phyloP scores from a whole-genome alignment of 2,888 invertebrate species.

The Andrena hattorfiana region DNA sequence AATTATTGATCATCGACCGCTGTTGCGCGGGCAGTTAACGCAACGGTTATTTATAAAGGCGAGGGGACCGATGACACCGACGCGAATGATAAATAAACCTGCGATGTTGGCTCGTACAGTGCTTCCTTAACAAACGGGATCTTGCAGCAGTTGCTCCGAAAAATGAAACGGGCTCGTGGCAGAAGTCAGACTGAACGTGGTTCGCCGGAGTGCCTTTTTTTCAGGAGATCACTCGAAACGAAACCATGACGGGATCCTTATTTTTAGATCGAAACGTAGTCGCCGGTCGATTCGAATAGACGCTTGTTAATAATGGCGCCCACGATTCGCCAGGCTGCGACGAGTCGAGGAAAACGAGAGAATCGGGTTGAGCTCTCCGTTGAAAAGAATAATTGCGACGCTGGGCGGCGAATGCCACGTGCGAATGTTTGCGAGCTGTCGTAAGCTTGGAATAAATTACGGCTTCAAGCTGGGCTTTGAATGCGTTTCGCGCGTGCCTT shows the following conservation, averaged over 20 bases:
- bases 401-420: slow-evolving; percentile 27
- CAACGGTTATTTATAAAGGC: slow-evolving; percentile 48
- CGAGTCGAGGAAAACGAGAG: not conserved
- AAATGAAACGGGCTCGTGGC: not conserved
- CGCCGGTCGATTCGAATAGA: not conserved
- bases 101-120: not conserved
- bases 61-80: slow-evolving; percentile 46
- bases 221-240: not conserved
- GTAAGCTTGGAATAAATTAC: slow-evolving; percentile 39
- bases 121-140: not conserved
- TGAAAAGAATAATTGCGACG: slow-evolving; percentile 11
- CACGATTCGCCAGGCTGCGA: not conserved
- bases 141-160: no score
- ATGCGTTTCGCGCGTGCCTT: slow-evolving; percentile 3
- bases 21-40: slow-evolving; percentile 38
- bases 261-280: slow-evolving; percentile 27
- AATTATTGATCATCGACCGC: slow-evolving; percentile 55
- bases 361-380: slow-evolving; percentile 21
- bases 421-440: slow-evolving; percentile 42
- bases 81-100: slow-evolving; percentile 45
- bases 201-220: not conserved
- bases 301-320: not conserved
- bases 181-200: no score
- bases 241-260: slow-evolving; percentile 15
- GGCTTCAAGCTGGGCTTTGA: slow-evolving; percentile 2